phyloP scores from a whole-genome alignment of 1,140 invertebrate genomes.

The Venturia canescens region DNA sequence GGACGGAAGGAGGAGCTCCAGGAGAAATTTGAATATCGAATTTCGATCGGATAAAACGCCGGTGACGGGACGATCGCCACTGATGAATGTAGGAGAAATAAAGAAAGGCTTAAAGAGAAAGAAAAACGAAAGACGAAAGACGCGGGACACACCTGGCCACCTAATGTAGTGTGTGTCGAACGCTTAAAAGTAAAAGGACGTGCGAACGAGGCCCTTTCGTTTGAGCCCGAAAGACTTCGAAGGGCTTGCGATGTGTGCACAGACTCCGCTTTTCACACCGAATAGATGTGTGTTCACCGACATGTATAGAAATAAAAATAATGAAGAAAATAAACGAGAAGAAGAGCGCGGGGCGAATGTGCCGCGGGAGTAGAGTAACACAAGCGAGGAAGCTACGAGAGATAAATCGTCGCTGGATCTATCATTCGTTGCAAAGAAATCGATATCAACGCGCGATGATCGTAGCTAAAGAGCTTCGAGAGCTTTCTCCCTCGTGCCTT shows the following conservation, averaged over 20 bases:
- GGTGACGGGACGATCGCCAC: slow-evolving; percentile 19
- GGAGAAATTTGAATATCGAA: slow-evolving; percentile 49
- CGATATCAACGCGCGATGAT: slow-evolving; percentile 43
- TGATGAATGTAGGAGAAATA: background rate
- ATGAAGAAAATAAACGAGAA: background rate
- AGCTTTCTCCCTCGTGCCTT: slow-evolving; percentile 23
- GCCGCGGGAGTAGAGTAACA: slow-evolving; percentile 38
- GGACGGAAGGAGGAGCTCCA: background rate
- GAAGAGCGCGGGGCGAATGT: background rate
- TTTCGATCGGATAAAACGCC: slow-evolving; percentile 40
- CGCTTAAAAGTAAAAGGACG: background rate
- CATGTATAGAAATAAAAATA: slow-evolving; percentile 10
- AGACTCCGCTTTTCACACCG: background rate
- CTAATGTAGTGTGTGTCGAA: background rate
- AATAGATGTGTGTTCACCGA: slow-evolving; percentile 11
- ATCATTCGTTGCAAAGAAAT: slow-evolving; percentile 40
- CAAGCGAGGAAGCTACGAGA: slow-evolving; percentile 42
- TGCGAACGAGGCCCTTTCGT: background rate
- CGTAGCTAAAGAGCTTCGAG: slow-evolving; percentile 42
- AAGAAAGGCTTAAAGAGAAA: background rate
- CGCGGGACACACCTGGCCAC: background rate
- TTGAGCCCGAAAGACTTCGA: background rate
- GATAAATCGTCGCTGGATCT: slow-evolving; percentile 39
- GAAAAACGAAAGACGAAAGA: background rate
- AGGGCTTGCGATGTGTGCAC: background rate